Evolutionary conservation across 92 coral and sea anemone species (phyloP).

Genomic region (Zoanthus solanderi): DNA sequence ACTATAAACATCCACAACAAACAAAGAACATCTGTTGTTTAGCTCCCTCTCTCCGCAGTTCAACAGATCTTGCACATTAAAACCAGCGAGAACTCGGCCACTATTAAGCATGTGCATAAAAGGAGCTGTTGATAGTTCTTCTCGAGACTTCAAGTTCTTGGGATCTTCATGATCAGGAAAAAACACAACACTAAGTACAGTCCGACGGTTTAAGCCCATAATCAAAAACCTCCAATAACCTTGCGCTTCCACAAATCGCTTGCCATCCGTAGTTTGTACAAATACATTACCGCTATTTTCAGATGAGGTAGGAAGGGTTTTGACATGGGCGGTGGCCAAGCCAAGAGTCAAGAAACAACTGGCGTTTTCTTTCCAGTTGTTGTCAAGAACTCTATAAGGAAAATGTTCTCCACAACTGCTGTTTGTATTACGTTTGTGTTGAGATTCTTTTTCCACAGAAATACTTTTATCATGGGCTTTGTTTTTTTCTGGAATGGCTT

Average conservation of each 20-base stretch:
- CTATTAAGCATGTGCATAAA: slow-evolving; percentile 56
- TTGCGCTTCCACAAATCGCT: background rate
- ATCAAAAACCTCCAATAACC: slow-evolving; percentile 65
- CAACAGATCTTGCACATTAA: slow-evolving; percentile 43
- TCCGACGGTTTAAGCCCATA: slow-evolving; percentile 62
- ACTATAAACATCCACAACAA: slow-evolving; percentile 63
- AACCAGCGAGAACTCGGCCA: slow-evolving; percentile 40
- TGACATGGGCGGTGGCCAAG: slow-evolving; percentile 5
- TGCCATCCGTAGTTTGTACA: slow-evolving; percentile 16
- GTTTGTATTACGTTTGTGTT: background rate
- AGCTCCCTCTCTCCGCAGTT: slow-evolving; percentile 56
- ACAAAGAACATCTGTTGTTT: slow-evolving; percentile 40
- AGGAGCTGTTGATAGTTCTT: slow-evolving; percentile 4
- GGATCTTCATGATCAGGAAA: slow-evolving; percentile 43
- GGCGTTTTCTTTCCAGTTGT: slow-evolving; percentile 16
- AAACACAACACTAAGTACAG: slow-evolving; percentile 57
- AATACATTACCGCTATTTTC: background rate
- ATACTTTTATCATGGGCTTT: background rate
- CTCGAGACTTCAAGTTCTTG: background rate
- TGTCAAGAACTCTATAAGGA: slow-evolving; percentile 22
- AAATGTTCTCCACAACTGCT: background rate
- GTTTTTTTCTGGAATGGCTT: background rate
- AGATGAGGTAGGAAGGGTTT: background rate
- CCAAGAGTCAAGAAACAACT: background rate
- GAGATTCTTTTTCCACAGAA: background rate